A percentile compares a stretch with the other conserved stretches of the same genome.
Evolutionary conservation across 2,797 vertebrate genomes (phyloP).

Genomic region (Oreochromis mossambicus): DNA sequence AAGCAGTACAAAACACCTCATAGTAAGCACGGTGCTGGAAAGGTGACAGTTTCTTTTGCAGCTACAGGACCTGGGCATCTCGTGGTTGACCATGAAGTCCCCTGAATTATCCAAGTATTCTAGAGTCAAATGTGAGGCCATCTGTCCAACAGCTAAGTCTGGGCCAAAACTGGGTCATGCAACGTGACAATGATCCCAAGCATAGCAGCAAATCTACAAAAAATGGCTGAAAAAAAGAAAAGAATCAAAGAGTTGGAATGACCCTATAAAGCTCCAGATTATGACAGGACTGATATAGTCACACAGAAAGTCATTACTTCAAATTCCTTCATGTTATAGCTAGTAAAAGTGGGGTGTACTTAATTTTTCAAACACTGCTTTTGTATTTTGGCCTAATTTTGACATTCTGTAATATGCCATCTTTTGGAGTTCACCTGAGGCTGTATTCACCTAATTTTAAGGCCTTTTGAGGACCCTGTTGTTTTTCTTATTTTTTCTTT

Average conservation of each 20-base stretch:
- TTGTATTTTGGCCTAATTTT: neutral
- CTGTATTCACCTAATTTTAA: neutral
- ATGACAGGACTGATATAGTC: neutral
- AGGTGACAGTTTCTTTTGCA: neutral
- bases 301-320: neutral
- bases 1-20: neutral
- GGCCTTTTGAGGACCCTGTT: neutral
- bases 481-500: neutral
- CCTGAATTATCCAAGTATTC: neutral
- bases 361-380: neutral
- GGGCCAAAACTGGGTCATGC: neutral
- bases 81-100: neutral
- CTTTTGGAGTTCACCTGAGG: neutral
- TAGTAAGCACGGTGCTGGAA: neutral
- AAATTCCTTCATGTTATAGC: neutral
- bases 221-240: neutral
- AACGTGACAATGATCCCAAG: neutral
- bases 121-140: neutral
- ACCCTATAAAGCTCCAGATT: neutral
- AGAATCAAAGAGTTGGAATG: neutral
- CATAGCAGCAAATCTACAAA: neutral
- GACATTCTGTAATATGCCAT: neutral
- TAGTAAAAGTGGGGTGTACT: neutral
- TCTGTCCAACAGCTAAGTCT: neutral
- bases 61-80: neutral